Percentiles rank a stretch among this genome's conserved stretches.
Evolutionary conservation across 53 echinoderm and acorn worm species (phyloP).

Genomic region (Temnopleurus reevesii): DNA sequence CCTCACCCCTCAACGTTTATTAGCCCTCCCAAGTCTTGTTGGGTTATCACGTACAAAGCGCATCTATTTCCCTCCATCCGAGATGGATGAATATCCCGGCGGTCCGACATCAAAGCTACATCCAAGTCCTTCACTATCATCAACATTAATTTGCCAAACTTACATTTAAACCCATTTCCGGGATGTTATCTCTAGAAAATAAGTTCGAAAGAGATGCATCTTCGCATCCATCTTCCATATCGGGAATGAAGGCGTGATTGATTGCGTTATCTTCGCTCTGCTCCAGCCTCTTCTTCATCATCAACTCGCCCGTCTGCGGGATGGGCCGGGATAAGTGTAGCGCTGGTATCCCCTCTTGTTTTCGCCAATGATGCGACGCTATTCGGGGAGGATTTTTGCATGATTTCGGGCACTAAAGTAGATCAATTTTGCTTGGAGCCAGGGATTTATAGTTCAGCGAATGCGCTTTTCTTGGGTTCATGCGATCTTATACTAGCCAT

Average conservation of each 20-base stretch:
- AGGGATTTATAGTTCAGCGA: constrained; percentile 40
- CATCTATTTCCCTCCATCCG: neutral
- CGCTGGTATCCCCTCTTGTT: constrained; percentile 36
- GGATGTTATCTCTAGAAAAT: constrained; percentile 47
- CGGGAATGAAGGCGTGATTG: constrained; percentile 34
- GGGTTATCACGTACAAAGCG: constrained; percentile 34
- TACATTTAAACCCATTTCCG: constrained; percentile 57
- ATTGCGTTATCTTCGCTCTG: constrained; percentile 30
- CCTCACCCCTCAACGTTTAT: constrained; percentile 42
- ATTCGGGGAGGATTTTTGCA: constrained; percentile 45
- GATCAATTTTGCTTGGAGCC: constrained; percentile 47
- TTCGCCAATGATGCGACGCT: constrained; percentile 26
- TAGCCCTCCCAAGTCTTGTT: neutral
- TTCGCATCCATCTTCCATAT: constrained; percentile 49
- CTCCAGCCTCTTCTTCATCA: constrained; percentile 33
- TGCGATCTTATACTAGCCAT: constrained; percentile 24
- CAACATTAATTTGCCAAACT: constrained; percentile 57
- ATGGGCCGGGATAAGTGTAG: constrained; percentile 21
- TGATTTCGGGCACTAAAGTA: constrained; percentile 31
- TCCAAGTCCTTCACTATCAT: constrained; percentile 49
- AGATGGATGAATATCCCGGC: constrained; percentile 23
- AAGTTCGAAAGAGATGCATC: constrained; percentile 38
- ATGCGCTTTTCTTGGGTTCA: constrained; percentile 49
- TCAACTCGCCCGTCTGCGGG: neutral
- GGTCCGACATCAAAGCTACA: constrained; percentile 25